Percentiles rank a stretch among this genome's conserved stretches.
phyloP scores from a whole-genome alignment of 2,797 vertebrate species.

The Chelon labrosus region DNA sequence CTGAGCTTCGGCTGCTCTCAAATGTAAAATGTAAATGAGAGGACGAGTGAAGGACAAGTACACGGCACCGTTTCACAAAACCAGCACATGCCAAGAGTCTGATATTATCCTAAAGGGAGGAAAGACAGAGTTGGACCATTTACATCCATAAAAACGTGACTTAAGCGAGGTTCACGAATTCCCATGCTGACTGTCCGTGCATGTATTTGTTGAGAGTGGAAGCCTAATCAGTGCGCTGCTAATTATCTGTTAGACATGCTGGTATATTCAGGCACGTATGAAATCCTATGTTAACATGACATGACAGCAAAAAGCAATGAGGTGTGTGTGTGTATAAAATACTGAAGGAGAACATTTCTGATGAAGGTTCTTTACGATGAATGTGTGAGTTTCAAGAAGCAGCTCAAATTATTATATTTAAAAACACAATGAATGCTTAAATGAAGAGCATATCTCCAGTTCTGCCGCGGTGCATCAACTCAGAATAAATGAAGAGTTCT shows the following conservation, averaged over 20 bases:
- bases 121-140: not conserved
- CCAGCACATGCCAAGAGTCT: conserved; percentile 5
- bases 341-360: not conserved
- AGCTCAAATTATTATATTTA: not conserved
- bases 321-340: not conserved
- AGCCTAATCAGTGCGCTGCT: conserved; percentile 11
- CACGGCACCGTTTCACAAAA: conserved; percentile 29
- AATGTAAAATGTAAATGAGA: conserved; percentile 13
- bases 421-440: not conserved
- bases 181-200: conserved; percentile 7
- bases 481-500: no score
- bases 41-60: conserved; percentile 20
- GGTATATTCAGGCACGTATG: not conserved
- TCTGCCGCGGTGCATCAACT: not conserved
- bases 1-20: not conserved
- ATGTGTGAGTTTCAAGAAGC: not conserved
- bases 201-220: not conserved
- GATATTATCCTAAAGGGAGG: not conserved
- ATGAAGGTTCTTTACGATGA: not conserved
- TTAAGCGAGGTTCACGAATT: conserved; percentile 6
- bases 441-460: not conserved
- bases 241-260: conserved; percentile 26
- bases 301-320: not conserved
- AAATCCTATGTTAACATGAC: not conserved
- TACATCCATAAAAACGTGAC: conserved; percentile 12